phyloP scores from a whole-genome alignment of 1,140 invertebrate genomes.

The Watersipora subatra region DNA sequence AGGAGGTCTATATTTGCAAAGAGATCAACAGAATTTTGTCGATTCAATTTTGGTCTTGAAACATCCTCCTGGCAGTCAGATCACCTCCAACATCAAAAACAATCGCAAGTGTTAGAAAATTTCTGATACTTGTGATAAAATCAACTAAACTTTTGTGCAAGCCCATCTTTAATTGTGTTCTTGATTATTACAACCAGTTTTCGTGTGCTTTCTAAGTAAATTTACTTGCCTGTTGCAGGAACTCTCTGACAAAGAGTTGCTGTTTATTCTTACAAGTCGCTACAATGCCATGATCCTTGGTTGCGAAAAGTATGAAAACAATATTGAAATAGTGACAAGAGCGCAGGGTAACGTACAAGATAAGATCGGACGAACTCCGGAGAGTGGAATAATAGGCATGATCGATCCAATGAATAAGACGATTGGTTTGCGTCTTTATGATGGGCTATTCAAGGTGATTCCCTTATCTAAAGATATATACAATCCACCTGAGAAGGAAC shows the following conservation, averaged over 20 bases:
- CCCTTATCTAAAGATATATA: conserved; percentile 59
- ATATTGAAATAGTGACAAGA: conserved; percentile 81
- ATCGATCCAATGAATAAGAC: conserved; percentile 85
- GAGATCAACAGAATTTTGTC: too few relatives aligned
- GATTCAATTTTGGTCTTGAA: too few relatives aligned
- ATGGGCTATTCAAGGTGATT: conserved; percentile 87
- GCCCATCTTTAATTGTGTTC: too few relatives aligned
- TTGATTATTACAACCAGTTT: too few relatives aligned
- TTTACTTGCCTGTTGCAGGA: too few relatives aligned
- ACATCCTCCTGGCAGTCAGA: too few relatives aligned
- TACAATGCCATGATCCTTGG: conserved; percentile 97
- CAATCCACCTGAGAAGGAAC: conserved; percentile 54
- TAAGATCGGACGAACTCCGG: conserved; percentile 49
- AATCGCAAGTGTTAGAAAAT: too few relatives aligned
- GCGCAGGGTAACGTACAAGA: conserved; percentile 90
- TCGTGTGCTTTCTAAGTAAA: too few relatives aligned
- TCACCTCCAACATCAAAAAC: too few relatives aligned
- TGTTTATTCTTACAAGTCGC: conserved; percentile 78
- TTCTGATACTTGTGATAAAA: too few relatives aligned
- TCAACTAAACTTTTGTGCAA: too few relatives aligned
- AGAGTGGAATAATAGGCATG: conserved; percentile 84
- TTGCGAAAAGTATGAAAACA: conserved; percentile 55
- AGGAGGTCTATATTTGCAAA: too few relatives aligned
- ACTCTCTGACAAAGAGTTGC: conserved; percentile 78
- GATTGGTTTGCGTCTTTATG: conserved; percentile 86